Evolutionary conservation across 2,888 invertebrate genomes (phyloP).

Genomic region (Drosophila trichaetosa): DNA sequence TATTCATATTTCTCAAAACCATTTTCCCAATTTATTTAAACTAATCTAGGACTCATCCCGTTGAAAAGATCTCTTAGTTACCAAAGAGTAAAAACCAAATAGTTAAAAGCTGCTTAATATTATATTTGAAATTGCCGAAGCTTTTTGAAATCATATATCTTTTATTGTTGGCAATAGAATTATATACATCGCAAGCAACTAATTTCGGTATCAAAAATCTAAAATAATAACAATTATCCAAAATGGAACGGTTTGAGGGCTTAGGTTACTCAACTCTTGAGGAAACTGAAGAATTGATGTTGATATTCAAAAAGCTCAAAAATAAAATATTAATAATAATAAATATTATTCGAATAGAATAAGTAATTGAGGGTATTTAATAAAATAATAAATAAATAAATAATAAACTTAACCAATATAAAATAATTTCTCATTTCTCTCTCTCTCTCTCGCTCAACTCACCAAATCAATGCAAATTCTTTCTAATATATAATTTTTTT

Average conservation of each 20-base stretch:
- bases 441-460: too few species aligned
- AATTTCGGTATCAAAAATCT: neutral
- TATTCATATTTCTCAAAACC: slow-evolving; percentile 16
- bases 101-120: neutral
- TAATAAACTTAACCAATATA: neutral
- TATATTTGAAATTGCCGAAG: neutral
- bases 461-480: neutral
- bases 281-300: neutral
- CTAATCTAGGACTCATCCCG: neutral
- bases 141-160: neutral
- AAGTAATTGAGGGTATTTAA: neutral
- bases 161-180: neutral
- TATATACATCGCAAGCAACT: neutral
- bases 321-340: too few species aligned
- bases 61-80: slow-evolving; percentile 1
- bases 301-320: accelerated
- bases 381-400: too few species aligned
- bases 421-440: neutral
- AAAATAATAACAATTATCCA: neutral
- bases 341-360: neutral
- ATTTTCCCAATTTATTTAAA: slow-evolving; percentile 39
- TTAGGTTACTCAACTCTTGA: neutral
- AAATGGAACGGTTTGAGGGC: neutral
- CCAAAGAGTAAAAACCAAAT: neutral
- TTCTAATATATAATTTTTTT: neutral